These are phyloP conservation scores for Melieria picta DNA, from an alignment of 2,888 invertebrate species.

Conservation along the genomic window DNA sequence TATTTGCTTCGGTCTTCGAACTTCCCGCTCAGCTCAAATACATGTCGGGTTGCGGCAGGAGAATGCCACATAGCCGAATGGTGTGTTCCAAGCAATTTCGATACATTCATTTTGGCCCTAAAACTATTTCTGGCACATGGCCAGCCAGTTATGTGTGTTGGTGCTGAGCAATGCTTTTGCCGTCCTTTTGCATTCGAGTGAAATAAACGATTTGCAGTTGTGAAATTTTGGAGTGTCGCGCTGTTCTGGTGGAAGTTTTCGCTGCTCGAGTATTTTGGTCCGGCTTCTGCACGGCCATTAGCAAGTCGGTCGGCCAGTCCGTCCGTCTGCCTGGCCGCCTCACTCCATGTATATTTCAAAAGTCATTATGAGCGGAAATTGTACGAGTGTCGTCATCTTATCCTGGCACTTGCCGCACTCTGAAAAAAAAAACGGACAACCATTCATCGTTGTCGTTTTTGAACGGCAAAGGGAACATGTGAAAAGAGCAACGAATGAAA, in stretches of 20 bases:
- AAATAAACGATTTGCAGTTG: slow-evolving; percentile 20
- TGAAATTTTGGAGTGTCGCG: background rate
- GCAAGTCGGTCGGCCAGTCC: background rate
- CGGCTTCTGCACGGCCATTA: too few relatives aligned
- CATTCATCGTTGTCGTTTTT: background rate
- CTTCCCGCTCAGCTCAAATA: too few relatives aligned
- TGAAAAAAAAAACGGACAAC: background rate
- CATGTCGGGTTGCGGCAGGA: too few relatives aligned
- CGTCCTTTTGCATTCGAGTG: slow-evolving; percentile 8
- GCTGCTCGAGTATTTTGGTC: too few relatives aligned
- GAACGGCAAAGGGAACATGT: slow-evolving; percentile 26
- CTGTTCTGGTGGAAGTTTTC: background rate
- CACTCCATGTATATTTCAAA: background rate
- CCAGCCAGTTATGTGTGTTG: slow-evolving; percentile 19
- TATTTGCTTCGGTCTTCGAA: too few relatives aligned
- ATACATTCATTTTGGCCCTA: slow-evolving; percentile 1
- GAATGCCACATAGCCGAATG: too few relatives aligned
- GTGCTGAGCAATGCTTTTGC: slow-evolving; percentile 3
- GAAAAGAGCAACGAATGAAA: slow-evolving; percentile 39
- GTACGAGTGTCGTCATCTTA: slow-evolving; percentile 28
- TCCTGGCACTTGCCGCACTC: slow-evolving; percentile 26
- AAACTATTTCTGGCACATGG: slow-evolving; percentile 33
- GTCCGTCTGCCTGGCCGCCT: too few relatives aligned
- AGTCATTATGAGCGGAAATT: slow-evolving; percentile 32
- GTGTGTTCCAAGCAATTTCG: too few relatives aligned